Evolutionary conservation across 2,113 vertebrate genomes (phyloP).

Genomic region (Archocentrus centrarchus): DNA sequence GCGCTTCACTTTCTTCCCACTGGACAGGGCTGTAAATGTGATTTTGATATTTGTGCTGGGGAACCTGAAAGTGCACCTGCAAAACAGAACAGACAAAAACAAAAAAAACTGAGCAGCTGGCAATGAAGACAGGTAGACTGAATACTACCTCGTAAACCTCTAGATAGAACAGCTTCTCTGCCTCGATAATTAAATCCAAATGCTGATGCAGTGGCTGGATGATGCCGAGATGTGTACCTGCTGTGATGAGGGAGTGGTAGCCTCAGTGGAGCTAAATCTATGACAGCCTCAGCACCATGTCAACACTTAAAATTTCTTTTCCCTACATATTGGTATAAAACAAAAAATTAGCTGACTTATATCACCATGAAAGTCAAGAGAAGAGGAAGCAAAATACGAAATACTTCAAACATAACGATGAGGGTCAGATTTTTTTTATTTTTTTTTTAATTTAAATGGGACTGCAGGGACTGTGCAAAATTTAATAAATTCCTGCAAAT

Average conservation of each 20-base stretch:
- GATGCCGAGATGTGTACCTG: neutral
- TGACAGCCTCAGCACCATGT: neutral
- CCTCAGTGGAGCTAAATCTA: neutral
- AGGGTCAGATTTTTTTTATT: neutral
- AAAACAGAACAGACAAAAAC: slow-evolving; percentile 5
- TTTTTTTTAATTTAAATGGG: neutral
- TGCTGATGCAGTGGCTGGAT: neutral
- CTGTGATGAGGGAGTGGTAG: neutral
- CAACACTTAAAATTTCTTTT: neutral
- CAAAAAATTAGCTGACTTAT: neutral
- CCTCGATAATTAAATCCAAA: slow-evolving; percentile 13
- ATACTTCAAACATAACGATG: fast-evolving
- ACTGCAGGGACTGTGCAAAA: neutral
- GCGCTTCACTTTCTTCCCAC: slow-evolving; percentile 87
- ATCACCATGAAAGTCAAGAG: fast-evolving
- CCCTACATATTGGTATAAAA: neutral
- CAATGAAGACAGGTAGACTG: neutral
- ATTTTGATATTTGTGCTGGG: slow-evolving; percentile 99
- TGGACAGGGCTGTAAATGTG: slow-evolving; percentile 93
- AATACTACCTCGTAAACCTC: neutral
- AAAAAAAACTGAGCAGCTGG: neutral
- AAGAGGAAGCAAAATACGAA: fast-evolving
- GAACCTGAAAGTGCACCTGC: slow-evolving; percentile 98
- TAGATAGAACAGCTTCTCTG: fast-evolving
- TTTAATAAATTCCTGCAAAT: neutral